Conservation (phyloP, 30 jellyfish, hydroid and myxozoan genomes). For the Pseudorhiza aurosa region DNA sequence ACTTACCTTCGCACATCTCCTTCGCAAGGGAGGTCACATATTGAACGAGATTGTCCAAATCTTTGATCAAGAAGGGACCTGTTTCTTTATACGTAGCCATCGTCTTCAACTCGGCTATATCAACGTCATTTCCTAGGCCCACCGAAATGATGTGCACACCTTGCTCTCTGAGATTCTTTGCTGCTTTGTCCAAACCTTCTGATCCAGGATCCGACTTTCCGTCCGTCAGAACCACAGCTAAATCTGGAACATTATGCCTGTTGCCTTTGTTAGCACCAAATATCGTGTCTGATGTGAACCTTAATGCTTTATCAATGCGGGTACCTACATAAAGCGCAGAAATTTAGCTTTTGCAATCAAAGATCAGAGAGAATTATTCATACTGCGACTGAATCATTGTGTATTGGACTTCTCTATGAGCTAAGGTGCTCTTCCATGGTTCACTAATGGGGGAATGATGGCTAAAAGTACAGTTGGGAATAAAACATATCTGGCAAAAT, state of each 20-base stretch:
- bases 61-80: constrained; percentile 65
- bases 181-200: constrained; percentile 66
- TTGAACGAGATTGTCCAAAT: constrained; percentile 13
- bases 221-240: constrained; percentile 82
- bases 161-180: constrained; percentile 60
- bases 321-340: constrained; percentile 24
- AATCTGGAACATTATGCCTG: constrained; percentile 65
- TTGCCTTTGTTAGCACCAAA: constrained; percentile 58
- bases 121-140: constrained; percentile 84
- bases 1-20: constrained; percentile 81
- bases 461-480: too few species aligned
- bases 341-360: too few species aligned
- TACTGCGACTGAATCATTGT: too few species aligned
- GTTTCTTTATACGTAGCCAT: constrained; percentile 66
- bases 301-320: constrained; percentile 83
- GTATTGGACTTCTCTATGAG: too few species aligned
- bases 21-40: constrained; percentile 69
- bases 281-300: constrained; percentile 64
- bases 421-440: too few species aligned
- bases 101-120: constrained; percentile 53
- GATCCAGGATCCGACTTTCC: constrained; percentile 81
- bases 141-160: constrained; percentile 80
- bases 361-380: too few species aligned
- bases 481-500: too few species aligned
- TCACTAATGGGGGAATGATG: too few species aligned